Evolutionary conservation across 37 sponge, comb jelly and placozoan genomes (phyloP).

Genomic region (Bolinopsis microptera): DNA sequence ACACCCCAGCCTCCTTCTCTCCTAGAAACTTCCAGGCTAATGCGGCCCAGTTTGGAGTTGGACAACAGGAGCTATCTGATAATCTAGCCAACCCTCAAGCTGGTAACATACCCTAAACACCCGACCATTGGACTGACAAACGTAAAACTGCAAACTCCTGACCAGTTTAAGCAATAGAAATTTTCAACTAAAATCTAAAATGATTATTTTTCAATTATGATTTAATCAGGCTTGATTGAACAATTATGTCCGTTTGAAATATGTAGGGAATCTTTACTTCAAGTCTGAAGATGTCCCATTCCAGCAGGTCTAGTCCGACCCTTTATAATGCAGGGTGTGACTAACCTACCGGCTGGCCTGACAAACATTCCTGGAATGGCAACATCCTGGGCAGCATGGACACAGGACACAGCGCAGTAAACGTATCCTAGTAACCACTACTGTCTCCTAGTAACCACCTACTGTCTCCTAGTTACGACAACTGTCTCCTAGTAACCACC

Average conservation of each 20-base stretch:
- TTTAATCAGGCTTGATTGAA: too few relatives aligned
- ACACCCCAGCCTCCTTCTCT: background rate
- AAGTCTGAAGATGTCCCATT: background rate
- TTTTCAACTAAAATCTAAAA: too few relatives aligned
- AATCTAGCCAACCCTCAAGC: background rate
- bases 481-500: too few relatives aligned
- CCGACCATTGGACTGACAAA: too few relatives aligned
- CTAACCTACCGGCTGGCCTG: slow-evolving; percentile 29
- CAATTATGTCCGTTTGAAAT: too few relatives aligned
- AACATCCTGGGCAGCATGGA: slow-evolving; percentile 21
- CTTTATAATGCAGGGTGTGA: background rate
- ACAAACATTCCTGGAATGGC: background rate
- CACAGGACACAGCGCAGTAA: slow-evolving; percentile 1
- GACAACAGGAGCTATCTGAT: background rate
- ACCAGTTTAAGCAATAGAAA: too few relatives aligned
- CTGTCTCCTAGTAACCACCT: too few relatives aligned
- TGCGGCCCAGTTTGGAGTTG: slow-evolving; percentile 19
- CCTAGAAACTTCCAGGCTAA: background rate
- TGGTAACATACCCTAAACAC: background rate
- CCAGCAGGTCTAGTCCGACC: background rate
- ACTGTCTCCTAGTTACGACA: too few relatives aligned
- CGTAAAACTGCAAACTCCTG: too few relatives aligned
- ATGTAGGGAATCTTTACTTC: too few relatives aligned
- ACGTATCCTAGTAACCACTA: too few relatives aligned
- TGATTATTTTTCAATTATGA: too few relatives aligned